These are phyloP conservation scores for Propithecus perrieri DNA, from an alignment of 2,797 vertebrate species.

Conservation along the genomic window DNA sequence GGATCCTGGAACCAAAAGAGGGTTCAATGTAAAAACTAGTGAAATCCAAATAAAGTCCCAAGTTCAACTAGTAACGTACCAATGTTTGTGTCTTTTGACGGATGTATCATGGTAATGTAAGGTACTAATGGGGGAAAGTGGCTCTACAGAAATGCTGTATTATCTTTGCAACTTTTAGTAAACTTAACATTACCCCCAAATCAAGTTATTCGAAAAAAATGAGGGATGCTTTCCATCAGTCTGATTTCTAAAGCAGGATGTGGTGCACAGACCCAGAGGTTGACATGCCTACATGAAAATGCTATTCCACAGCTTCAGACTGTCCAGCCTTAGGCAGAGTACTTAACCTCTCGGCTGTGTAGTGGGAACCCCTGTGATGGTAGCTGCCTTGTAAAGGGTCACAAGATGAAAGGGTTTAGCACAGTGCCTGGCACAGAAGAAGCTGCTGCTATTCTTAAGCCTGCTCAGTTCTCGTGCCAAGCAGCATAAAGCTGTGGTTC, in stretches of 20 bases:
- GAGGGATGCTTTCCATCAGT: background rate
- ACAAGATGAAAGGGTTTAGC: background rate
- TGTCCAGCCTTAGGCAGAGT: background rate
- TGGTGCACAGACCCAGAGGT: background rate
- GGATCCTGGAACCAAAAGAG: background rate
- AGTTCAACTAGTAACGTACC: background rate
- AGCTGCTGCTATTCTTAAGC: slow-evolving; percentile 34
- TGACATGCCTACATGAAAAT: background rate
- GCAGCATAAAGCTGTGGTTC: background rate
- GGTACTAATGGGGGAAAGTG: background rate
- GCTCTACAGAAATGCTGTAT: background rate
- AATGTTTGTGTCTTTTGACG: background rate
- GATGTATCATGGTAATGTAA: background rate
- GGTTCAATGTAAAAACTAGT: background rate
- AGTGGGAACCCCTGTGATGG: background rate
- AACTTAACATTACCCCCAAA: background rate
- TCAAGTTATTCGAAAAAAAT: background rate
- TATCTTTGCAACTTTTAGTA: background rate
- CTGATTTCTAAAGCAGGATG: background rate
- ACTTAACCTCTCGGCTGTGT: background rate
- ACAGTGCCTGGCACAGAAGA: slow-evolving; percentile 15
- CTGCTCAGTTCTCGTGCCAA: slow-evolving; percentile 26
- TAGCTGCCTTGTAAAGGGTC: background rate
- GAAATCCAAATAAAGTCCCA: background rate
- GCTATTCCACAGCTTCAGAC: background rate